Evolutionary conservation across 1,140 invertebrate species (phyloP), one percentile per base, ranked within the genome.

Genomic region (Diuraphis noxia): DNA sequence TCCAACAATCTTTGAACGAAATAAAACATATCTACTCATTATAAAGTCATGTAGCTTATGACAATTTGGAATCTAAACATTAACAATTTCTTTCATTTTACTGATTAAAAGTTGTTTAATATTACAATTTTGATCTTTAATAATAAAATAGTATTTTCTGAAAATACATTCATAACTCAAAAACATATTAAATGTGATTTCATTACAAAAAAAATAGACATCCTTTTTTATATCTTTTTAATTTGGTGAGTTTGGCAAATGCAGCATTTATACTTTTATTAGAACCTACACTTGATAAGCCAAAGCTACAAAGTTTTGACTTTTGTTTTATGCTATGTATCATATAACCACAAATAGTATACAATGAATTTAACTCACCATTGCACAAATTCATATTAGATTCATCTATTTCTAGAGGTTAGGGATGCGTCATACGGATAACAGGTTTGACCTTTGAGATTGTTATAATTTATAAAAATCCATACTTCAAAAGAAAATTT

Each of bases 291-390:
- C 34, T 36, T 36, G 13, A 21, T 36, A 36, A 36, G 72, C 72
- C 36, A 36, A 36, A 36, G 13, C 34, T 79, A 41, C 56, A 90
- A 77, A 77, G n/a, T 87, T 49, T 87, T 38, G n/a, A 38, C 13
- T 87, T 46, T 52, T 34, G 30, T 87, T 49, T 87, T 52, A 87
- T 87, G 46, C 43, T 87, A 23, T 36, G 36, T 36, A 87, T 40
- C 9, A 87, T 52, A 63, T 87, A 87, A 34, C 43, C 46, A 63
- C 86, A 87, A 38, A 87, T 19, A 17, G 52, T 63, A 52, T 87
- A 87, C 25, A 87, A 63, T 23, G n/a, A 52, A 52, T 87, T 87
- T 87, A 63, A 87, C 52, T 52, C 46, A 40, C n/a, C 52, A 52
- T 87, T 87, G 43, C 79, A 82, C 38, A 82, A 41, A 82, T 82